phyloP scores from a whole-genome alignment of 2,113 vertebrate species.

The Labeo catla region DNA sequence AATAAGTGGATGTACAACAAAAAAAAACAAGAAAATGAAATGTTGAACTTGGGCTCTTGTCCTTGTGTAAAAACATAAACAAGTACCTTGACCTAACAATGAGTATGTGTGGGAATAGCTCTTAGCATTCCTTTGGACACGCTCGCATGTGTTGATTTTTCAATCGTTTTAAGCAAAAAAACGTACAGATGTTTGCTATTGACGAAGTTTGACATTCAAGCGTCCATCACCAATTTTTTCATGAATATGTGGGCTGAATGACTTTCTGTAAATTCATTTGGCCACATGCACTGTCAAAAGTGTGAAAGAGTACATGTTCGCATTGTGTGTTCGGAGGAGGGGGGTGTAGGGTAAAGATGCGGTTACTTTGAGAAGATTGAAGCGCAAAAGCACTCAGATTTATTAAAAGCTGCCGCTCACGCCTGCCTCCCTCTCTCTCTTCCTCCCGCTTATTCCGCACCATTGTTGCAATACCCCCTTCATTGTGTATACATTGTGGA shows the following conservation, averaged over 20 bases:
- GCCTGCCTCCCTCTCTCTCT: constrained; percentile 41
- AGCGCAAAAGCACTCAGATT: constrained; percentile 79
- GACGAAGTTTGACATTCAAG: background rate
- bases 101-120: background rate
- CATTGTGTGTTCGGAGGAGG: constrained; percentile 41
- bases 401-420: constrained; percentile 75
- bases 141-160: background rate
- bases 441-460: constrained; percentile 53
- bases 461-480: constrained; percentile 77
- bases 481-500: constrained; percentile 66
- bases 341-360: constrained; percentile 59
- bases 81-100: constrained; percentile 11
- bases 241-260: background rate
- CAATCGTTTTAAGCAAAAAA: background rate
- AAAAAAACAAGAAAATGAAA: background rate
- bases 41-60: background rate
- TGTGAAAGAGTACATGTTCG: constrained; percentile 59
- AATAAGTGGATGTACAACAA: constrained; percentile 58
- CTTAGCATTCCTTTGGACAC: background rate
- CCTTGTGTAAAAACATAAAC: constrained; percentile 8
- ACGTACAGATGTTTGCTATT: background rate
- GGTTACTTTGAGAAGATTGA: constrained; percentile 72
- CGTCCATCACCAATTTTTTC: background rate
- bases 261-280: constrained; percentile 39
- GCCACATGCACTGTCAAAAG: constrained; percentile 61